Evolutionary conservation across 2,113 vertebrate genomes (phyloP).

Genomic region (Miniopterus natalensis): DNA sequence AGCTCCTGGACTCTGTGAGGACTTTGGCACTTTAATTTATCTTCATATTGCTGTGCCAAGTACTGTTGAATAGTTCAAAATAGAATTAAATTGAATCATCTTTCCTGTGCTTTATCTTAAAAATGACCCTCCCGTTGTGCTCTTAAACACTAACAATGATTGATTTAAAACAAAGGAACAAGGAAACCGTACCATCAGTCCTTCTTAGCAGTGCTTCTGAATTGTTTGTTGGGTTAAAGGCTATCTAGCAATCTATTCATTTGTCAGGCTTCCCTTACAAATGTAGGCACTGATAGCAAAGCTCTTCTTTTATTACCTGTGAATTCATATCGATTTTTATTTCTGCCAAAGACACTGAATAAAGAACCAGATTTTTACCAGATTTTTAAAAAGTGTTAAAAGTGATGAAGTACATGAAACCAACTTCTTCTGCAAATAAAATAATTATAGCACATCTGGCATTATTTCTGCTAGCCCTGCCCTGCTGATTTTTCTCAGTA

Average conservation of each 20-base stretch:
- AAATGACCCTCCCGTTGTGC: not conserved
- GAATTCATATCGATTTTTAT: not conserved
- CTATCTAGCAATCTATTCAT: not conserved
- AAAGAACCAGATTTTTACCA: slow-evolving; percentile 6
- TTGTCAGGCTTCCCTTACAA: slow-evolving; percentile 24
- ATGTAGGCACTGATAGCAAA: not conserved
- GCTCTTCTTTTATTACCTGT: not conserved
- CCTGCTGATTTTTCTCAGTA: slow-evolving; percentile 52
- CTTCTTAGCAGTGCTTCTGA: slow-evolving; percentile 21
- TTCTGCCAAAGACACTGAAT: not conserved
- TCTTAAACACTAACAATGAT: slow-evolving; percentile 24
- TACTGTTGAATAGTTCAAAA: not conserved
- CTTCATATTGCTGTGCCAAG: not conserved
- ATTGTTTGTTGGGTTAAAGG: not conserved
- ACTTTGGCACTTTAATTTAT: not conserved
- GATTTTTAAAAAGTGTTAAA: slow-evolving; percentile 49
- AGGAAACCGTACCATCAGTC: not conserved
- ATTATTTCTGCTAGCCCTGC: slow-evolving; percentile 1
- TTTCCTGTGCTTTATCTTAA: slow-evolving; percentile 52
- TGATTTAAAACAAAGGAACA: slow-evolving; percentile 33
- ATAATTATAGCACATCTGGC: slow-evolving; percentile 71
- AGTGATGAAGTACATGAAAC: not conserved
- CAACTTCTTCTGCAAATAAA: slow-evolving; percentile 51
- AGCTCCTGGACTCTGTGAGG: not conserved
- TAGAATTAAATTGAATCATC: slow-evolving; percentile 8